Evolutionary conservation across 2,888 invertebrate species (phyloP), one percentile per base, ranked within the genome.

Genomic region (Apodemia hepburni): DNA sequence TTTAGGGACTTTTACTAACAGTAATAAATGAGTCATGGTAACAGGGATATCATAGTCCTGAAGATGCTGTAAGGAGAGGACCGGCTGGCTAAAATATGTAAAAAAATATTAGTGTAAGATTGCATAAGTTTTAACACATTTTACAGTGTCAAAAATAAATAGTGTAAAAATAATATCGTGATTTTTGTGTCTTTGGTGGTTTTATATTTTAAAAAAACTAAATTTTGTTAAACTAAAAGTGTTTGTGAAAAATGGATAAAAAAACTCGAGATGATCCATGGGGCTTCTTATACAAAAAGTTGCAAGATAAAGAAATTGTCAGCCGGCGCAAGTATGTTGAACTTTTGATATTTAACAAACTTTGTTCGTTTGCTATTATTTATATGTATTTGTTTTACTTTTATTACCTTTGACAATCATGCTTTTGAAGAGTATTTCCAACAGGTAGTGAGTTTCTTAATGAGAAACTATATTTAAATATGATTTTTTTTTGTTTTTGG

Each of bases 271-370:
- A 80, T 11, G 90, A 90, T 68, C 85, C 85, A 1, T 91, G 91
- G 91, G 84, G 71, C 67, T 87, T 83, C 69, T 78, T 91, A 62
- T 88, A 77, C 63, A 85, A 78, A 68, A 87, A 82, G 67, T 75
- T 91, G 35, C 86, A 89, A 68, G 85, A 90, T 58, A 81, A 79
- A 64, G 84, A 88, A 66, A 80, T 90, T 66, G 77, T 90, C 35
- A 82, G 82, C 68, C 77, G 75, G 62, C 81, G 71, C 75, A 84
- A 84, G 90, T 90, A 75, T 84, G 90, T 61, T 60, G 11, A 45
- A 45, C n/a, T n/a, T 45, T 45, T 38, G 1, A 15, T 45, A 45
- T n/a, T 45, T 45, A 6, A 45, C 6, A n/a, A n/a, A 45, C 6
- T 45, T n/a, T 45, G 6, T 1, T 45, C 33, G 33, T 33, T 33